Conservation (phyloP, 2,797 vertebrate species). For the Chelon labrosus region DNA sequence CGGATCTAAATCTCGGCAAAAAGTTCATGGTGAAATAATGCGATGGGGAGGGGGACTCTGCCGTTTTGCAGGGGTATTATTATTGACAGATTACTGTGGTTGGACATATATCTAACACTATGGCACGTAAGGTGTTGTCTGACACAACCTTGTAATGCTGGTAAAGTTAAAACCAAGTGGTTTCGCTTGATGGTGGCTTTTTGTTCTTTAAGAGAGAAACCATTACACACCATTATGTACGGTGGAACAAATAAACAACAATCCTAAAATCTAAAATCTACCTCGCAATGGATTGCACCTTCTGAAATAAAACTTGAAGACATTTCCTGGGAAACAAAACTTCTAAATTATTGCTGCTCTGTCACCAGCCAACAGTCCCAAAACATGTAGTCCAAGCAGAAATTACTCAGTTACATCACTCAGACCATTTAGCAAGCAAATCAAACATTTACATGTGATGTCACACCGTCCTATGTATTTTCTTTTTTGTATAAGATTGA, state of each 20-base stretch:
- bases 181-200: conserved; percentile 2
- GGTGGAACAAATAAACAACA: neutral
- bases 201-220: conserved; percentile 5
- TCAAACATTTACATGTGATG: conserved; percentile 31
- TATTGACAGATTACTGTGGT: neutral
- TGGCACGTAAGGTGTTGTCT: conserved; percentile 54
- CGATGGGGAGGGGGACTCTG: neutral
- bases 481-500: conserved; percentile 18
- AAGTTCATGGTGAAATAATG: neutral
- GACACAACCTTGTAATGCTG: conserved; percentile 53
- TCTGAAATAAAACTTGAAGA: conserved; percentile 1
- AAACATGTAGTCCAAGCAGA: conserved; percentile 19
- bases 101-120: conserved; percentile 23
- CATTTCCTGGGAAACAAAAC: neutral
- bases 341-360: conserved; percentile 49
- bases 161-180: conserved; percentile 36
- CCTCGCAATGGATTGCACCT: neutral
- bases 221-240: neutral
- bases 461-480: conserved; percentile 32
- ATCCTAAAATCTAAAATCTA: neutral
- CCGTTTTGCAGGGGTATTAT: neutral
- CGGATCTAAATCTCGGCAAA: neutral
- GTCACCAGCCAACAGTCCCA: conserved; percentile 1
- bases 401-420: conserved; percentile 12
- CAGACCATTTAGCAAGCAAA: conserved; percentile 31